phyloP scores from a whole-genome alignment of 2,797 vertebrate genomes.

The Pantherophis vulpinus region DNA sequence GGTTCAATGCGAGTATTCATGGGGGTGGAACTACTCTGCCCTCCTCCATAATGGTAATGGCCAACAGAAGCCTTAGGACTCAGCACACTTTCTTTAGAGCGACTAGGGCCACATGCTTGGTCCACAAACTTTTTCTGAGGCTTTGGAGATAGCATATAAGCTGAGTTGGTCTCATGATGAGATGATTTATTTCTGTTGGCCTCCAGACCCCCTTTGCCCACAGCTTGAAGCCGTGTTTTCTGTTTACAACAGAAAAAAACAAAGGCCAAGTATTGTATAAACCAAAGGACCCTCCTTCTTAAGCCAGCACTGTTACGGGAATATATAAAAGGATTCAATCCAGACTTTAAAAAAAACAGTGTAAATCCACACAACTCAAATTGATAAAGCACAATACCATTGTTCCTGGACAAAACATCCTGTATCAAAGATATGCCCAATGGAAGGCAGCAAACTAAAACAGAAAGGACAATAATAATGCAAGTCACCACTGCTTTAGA shows the following conservation, averaged over 20 bases:
- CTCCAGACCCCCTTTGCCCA: slow-evolving; percentile 93
- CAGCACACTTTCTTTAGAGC: slow-evolving; percentile 83
- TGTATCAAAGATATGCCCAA: slow-evolving; percentile 88
- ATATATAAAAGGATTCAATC: slow-evolving; percentile 96
- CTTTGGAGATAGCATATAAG: slow-evolving; percentile 91
- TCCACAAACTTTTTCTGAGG: slow-evolving; percentile 88
- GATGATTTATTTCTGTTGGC: slow-evolving; percentile 97
- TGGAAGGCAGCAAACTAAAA: slow-evolving; percentile 91
- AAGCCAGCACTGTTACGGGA: slow-evolving; percentile 94
- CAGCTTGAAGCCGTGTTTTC: slow-evolving; percentile 88
- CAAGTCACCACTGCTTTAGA: slow-evolving; percentile 91
- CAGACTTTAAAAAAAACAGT: slow-evolving; percentile 93
- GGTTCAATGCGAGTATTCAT: slow-evolving; percentile 95
- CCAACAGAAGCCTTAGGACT: slow-evolving; percentile 79
- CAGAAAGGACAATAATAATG: slow-evolving; percentile 87
- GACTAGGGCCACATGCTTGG: slow-evolving; percentile 90
- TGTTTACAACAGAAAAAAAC: slow-evolving; percentile 86
- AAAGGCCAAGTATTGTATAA: slow-evolving; percentile 80
- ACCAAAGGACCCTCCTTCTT: slow-evolving; percentile 87
- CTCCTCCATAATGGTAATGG: slow-evolving; percentile 78
- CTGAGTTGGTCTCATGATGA: slow-evolving; percentile 96
- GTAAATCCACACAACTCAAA: slow-evolving; percentile 94
- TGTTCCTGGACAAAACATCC: slow-evolving; percentile 79
- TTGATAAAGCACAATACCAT: slow-evolving; percentile 88
- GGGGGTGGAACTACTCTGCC: slow-evolving; percentile 90